Conservation (phyloP, 2,113 vertebrate genomes). For the Chroicocephalus ridibundus region DNA sequence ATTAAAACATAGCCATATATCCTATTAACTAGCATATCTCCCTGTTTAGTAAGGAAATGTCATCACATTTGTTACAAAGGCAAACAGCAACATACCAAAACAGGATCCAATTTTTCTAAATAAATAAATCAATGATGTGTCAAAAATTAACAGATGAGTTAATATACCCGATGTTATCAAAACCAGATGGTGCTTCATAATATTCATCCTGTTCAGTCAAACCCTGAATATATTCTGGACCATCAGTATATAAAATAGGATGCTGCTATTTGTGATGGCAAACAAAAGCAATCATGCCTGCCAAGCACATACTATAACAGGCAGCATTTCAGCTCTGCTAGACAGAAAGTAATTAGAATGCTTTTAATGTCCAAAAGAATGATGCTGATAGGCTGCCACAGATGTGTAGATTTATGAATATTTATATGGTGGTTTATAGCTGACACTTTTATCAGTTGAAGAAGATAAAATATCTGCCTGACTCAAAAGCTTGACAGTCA, state of each 20-base stretch:
- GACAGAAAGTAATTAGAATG: conserved; percentile 90
- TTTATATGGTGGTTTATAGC: conserved; percentile 92
- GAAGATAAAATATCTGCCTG: conserved; percentile 97
- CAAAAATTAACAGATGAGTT: conserved; percentile 84
- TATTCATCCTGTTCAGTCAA: conserved; percentile 80
- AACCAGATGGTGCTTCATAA: conserved; percentile 80
- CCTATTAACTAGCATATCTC: conserved; percentile 49
- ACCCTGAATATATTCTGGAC: conserved; percentile 82
- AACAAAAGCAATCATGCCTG: conserved; percentile 89
- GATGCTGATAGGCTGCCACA: conserved; percentile 90
- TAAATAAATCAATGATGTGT: conserved; percentile 82
- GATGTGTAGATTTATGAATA: conserved; percentile 99
- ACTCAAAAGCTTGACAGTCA: conserved; percentile 88
- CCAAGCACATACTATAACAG: conserved; percentile 85
- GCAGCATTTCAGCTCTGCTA: conserved; percentile 85
- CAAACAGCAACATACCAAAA: conserved; percentile 76
- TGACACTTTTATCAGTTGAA: conserved; percentile 93
- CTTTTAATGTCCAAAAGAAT: conserved; percentile 89
- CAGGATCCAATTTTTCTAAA: conserved; percentile 78
- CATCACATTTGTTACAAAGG: conserved; percentile 71
- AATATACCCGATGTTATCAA: conserved; percentile 76
- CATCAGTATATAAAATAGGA: conserved; percentile 82
- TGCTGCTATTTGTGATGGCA: conserved; percentile 86
- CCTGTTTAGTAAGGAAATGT: conserved; percentile 64
- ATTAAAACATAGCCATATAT: conserved; percentile 61